Evolutionary conservation across 2,888 invertebrate genomes (phyloP), one percentile per base, ranked within the genome.

Genomic region (Cetonia aurata): DNA sequence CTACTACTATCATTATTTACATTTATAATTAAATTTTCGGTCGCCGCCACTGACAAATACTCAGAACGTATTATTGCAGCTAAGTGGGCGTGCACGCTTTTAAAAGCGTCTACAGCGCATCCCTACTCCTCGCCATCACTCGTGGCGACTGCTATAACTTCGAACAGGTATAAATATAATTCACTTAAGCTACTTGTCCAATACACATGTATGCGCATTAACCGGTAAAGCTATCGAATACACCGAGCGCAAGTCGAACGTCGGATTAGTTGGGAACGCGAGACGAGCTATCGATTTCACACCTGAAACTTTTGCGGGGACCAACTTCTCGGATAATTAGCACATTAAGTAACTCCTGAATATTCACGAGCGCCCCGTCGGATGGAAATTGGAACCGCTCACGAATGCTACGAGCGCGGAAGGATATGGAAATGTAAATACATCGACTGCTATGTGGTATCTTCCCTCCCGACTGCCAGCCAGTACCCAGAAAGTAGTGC

Each of bases 301-400:
- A 71, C 71, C 71, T 69, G 68, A 56, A 56, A 71, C 65, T 71
- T 71, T 71, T 68, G 68, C 62, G 55, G 41, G 65, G 66, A 66
- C 46, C 67, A 66, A 71, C 70, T 72, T 72, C 72, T 66, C 70
- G 62, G 71, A 72, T 74, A 74, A 74, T 74, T 74, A 74, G 70
- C 74, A 69, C 74, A 67, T 70, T 74, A 74, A 74, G 71, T 69
- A 67, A 37, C 69, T 67, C 65, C 65, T 72, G 74, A 71, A 74
- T 74, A 74, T 74, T 71, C 72, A 74, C 67, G 71, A 71, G 57
- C 62, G 57, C 33, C 37, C 9, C 37, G 37, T 10, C 62, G 67
- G 57, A 72, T 71, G 71, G 66, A 59, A 67, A 69, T 72, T 71
- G 71, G 72, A 72, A 72, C 72, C 71, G 50, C 37, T 25, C 25